Percentiles rank a stretch among this genome's conserved stretches.
Evolutionary conservation across 2,113 vertebrate genomes (phyloP).

Genomic region (Megaleporinus macrocephalus): DNA sequence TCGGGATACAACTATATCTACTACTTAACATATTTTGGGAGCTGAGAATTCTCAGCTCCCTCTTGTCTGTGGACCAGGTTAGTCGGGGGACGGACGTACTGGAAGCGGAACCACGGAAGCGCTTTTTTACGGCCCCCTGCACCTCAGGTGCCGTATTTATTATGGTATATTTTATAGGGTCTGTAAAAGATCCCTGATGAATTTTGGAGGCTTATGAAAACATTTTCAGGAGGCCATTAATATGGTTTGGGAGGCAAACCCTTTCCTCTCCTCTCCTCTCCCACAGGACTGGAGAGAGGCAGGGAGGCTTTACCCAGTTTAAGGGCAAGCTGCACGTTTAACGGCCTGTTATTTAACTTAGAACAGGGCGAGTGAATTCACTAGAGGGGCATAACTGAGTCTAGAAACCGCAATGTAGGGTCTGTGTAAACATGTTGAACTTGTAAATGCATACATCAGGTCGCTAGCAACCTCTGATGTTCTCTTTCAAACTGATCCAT

Average conservation of each 20-base stretch:
- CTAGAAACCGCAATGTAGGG: not conserved
- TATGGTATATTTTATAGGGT: conserved; percentile 67
- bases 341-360: not conserved
- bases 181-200: conserved; percentile 73
- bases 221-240: conserved; percentile 63
- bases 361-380: not conserved
- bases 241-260: conserved; percentile 39
- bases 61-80: conserved; percentile 1
- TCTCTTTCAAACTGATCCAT: too few relatives aligned
- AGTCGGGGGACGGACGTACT: not conserved
- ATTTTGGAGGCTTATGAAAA: conserved; percentile 76
- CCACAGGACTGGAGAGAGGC: not conserved
- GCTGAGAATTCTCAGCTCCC: not conserved
- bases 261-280: conserved; percentile 54
- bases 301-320: conserved; percentile 29
- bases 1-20: too few relatives aligned
- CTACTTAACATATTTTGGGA: too few relatives aligned
- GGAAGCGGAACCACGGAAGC: not conserved
- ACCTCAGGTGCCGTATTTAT: conserved; percentile 70
- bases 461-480: too few relatives aligned
- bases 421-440: not conserved
- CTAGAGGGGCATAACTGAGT: not conserved
- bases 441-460: not conserved
- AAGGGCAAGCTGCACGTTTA: not conserved
- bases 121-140: conserved; percentile 60